Conservation (phyloP, 1,140 invertebrate species). For the Danaus melanippus region DNA sequence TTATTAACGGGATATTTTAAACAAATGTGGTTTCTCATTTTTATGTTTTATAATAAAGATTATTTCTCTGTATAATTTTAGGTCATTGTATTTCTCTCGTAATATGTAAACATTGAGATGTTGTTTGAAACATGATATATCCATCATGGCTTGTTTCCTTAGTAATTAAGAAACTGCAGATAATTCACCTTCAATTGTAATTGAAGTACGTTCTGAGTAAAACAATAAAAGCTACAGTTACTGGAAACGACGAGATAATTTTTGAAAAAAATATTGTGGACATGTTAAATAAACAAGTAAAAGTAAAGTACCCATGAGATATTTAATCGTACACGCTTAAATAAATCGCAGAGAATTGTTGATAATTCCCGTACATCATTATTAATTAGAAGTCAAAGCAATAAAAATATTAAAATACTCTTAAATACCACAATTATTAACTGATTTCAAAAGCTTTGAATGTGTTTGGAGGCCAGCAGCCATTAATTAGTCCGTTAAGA, state of each 20-base stretch:
- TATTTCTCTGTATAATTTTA: no score
- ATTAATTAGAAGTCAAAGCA: conserved; percentile 24
- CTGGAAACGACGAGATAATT: no score
- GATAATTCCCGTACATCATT: conserved; percentile 6
- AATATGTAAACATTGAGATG: no score
- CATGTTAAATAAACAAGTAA: no score
- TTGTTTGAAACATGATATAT: conserved; percentile 16
- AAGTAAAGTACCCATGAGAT: no score
- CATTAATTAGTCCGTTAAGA: conserved; percentile 33
- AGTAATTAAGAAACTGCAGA: conserved; percentile 13
- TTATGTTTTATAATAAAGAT: no score
- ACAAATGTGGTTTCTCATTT: no score
- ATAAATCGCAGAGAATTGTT: conserved; percentile 2
- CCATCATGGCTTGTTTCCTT: conserved; percentile 15
- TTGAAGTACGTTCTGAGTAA: background rate
- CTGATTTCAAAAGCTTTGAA: conserved; percentile 24
- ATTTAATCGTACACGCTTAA: no score
- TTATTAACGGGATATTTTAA: no score
- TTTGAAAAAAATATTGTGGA: no score
- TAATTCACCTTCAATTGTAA: conserved; percentile 13
- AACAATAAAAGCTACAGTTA: no score
- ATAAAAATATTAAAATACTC: conserved; percentile 27
- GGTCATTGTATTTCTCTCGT: no score
- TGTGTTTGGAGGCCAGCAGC: conserved; percentile 25
- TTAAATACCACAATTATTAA: conserved; percentile 18